Conservation (phyloP, 2,888 invertebrate genomes). For the Andricus quercusramuli region DNA sequence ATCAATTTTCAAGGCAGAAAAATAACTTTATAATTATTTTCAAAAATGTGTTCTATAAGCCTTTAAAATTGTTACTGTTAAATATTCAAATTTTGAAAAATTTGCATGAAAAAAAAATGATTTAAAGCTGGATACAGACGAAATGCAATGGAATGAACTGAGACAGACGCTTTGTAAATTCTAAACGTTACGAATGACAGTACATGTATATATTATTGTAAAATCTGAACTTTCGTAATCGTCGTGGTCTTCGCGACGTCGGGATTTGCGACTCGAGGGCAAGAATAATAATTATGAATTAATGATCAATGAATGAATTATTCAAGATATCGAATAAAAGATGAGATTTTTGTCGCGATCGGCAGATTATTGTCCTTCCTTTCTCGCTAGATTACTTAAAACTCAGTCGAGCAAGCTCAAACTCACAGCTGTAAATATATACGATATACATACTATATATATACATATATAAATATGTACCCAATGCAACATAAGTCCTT, state of each 20-base stretch:
- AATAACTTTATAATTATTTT: constrained; percentile 36
- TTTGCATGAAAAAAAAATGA: neutral
- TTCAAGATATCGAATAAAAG: neutral
- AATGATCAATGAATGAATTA: constrained; percentile 1
- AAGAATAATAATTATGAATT: constrained; percentile 21
- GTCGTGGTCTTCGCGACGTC: constrained; percentile 60
- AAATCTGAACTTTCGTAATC: constrained; percentile 67
- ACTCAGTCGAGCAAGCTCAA: constrained; percentile 76
- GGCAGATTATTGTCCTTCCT: constrained; percentile 65
- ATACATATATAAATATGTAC: constrained; percentile 63
- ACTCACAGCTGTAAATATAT: constrained; percentile 78
- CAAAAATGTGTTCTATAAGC: constrained; percentile 26
- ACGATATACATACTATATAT: constrained; percentile 64
- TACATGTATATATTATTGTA: constrained; percentile 71
- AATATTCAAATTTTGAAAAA: constrained; percentile 29
- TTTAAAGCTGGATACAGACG: constrained; percentile 2
- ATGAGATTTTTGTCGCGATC: constrained; percentile 49
- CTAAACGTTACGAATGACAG: constrained; percentile 52
- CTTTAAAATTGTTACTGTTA: constrained; percentile 35
- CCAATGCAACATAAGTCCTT: constrained; percentile 73
- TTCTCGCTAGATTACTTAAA: constrained; percentile 71
- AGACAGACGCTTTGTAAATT: constrained; percentile 66
- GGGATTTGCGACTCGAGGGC: constrained; percentile 45
- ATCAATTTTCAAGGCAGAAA: constrained; percentile 34
- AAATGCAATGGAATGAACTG: constrained; percentile 29